A percentile compares a stretch with the other conserved stretches of the same genome.
phyloP scores from a whole-genome alignment of 1,140 invertebrate species.

The Drosophila insularis region DNA sequence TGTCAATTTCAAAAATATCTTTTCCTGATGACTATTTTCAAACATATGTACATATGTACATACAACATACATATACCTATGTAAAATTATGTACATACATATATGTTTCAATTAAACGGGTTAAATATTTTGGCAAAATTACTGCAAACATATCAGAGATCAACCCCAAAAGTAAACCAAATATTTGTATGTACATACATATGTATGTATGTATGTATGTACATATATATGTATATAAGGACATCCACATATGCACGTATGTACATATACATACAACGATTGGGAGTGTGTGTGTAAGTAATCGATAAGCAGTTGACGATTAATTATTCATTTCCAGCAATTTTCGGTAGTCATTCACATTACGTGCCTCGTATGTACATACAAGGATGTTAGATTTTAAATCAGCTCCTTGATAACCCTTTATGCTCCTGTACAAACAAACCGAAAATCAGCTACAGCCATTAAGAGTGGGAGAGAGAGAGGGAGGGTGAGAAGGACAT shows the following conservation, averaged over 20 bases:
- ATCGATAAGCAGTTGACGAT: slow-evolving; percentile 9
- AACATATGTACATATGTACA: too few relatives aligned
- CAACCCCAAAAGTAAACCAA: too few relatives aligned
- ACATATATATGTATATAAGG: slow-evolving; percentile 6
- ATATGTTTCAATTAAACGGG: too few relatives aligned
- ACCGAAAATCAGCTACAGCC: slow-evolving; percentile 6
- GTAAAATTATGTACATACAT: too few relatives aligned
- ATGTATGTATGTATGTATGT: background rate
- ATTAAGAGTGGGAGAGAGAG: background rate
- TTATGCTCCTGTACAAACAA: background rate
- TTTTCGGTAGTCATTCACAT: slow-evolving; percentile 7
- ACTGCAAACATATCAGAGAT: too few relatives aligned
- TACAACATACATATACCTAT: too few relatives aligned
- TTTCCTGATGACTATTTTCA: too few relatives aligned
- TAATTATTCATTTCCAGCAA: slow-evolving; percentile 9
- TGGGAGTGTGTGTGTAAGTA: background rate
- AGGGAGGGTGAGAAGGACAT: slow-evolving; percentile 12
- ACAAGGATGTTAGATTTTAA: slow-evolving; percentile 8
- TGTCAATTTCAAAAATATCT: too few relatives aligned
- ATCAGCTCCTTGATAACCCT: slow-evolving; percentile 16
- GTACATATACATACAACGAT: background rate
- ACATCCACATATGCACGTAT: background rate
- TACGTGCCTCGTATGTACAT: background rate
- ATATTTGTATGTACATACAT: slow-evolving; percentile 11
- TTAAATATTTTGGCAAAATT: too few relatives aligned